These are phyloP conservation scores for Sinopyrophorus schimmeli DNA, from an alignment of 2,888 invertebrate species.

Conservation along the genomic window DNA sequence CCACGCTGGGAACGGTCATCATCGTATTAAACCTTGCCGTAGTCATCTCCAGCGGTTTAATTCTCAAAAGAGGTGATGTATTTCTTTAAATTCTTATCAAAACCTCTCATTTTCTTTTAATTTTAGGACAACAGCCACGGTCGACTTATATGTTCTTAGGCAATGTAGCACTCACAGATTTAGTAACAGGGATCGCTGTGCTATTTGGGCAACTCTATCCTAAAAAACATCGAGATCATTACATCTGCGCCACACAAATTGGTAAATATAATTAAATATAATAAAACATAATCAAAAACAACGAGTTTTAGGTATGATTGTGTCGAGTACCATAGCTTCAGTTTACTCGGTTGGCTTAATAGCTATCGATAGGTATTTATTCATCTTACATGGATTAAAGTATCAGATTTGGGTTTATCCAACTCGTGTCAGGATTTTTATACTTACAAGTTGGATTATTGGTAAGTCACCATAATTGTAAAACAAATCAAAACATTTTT, in stretches of 20 bases:
- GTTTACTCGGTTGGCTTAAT: slow-evolving; percentile 67
- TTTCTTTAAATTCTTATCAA: slow-evolving; percentile 2
- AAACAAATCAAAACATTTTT: not conserved
- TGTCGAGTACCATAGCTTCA: slow-evolving; percentile 66
- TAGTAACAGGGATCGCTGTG: slow-evolving; percentile 64
- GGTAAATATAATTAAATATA: slow-evolving; percentile 51
- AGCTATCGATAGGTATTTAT: slow-evolving; percentile 66
- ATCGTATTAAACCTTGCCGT: slow-evolving; percentile 64
- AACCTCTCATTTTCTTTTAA: not conserved
- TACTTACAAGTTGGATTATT: slow-evolving; percentile 61
- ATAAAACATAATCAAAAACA: slow-evolving; percentile 1
- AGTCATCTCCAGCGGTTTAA: slow-evolving; percentile 68
- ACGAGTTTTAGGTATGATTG: slow-evolving; percentile 43
- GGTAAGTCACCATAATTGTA: no score
- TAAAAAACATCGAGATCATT: slow-evolving; percentile 47
- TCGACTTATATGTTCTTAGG: slow-evolving; percentile 68
- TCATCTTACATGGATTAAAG: slow-evolving; percentile 66
- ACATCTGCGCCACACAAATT: slow-evolving; percentile 53
- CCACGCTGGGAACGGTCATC: slow-evolving; percentile 60
- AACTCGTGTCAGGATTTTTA: slow-evolving; percentile 60
- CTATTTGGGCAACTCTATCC: slow-evolving; percentile 60
- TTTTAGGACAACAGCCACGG: slow-evolving; percentile 64
- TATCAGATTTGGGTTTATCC: slow-evolving; percentile 66
- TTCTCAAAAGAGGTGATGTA: slow-evolving; percentile 63
- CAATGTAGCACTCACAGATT: slow-evolving; percentile 67